Percentiles rank a stretch among this genome's conserved stretches.
phyloP scores from a whole-genome alignment of 2,797 vertebrate species.

The Emydoidea blandingii region DNA sequence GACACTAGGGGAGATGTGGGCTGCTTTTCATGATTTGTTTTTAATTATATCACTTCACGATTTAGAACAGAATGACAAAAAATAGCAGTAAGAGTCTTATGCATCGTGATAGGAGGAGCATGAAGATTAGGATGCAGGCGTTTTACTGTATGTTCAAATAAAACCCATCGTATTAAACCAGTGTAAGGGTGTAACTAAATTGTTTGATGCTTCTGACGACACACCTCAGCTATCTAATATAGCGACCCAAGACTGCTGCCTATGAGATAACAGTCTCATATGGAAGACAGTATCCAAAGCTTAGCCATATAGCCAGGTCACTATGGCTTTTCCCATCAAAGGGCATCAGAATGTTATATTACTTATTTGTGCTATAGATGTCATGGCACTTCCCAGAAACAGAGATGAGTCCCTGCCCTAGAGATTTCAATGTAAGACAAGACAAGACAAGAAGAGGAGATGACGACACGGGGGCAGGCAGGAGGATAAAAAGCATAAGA shows the following conservation, averaged over 20 bases:
- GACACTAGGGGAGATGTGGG: not conserved
- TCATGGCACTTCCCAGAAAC: constrained; percentile 50
- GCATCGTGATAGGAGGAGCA: not conserved
- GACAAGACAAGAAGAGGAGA: constrained; percentile 42
- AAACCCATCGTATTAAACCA: not conserved
- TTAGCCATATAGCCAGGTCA: constrained; percentile 44
- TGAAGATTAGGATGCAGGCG: not conserved
- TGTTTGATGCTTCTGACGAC: not conserved
- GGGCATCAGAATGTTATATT: constrained; percentile 21
- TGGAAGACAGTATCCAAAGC: not conserved
- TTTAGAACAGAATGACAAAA: not conserved
- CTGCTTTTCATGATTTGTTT: constrained; percentile 17
- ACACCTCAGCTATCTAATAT: not conserved
- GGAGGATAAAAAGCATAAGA: not conserved
- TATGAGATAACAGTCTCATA: not conserved
- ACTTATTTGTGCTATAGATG: not conserved
- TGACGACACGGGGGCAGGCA: constrained; percentile 9
- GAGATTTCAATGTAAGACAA: constrained; percentile 58
- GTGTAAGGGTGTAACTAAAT: fast-evolving
- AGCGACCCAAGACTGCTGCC: not conserved
- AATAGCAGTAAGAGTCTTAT: not conserved
- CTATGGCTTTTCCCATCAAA: not conserved
- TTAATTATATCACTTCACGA: constrained; percentile 33
- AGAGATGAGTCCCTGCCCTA: constrained; percentile 43
- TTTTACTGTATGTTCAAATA: not conserved